Conservation (phyloP, 2,888 invertebrate genomes). For the Ephialtes manifestator region DNA sequence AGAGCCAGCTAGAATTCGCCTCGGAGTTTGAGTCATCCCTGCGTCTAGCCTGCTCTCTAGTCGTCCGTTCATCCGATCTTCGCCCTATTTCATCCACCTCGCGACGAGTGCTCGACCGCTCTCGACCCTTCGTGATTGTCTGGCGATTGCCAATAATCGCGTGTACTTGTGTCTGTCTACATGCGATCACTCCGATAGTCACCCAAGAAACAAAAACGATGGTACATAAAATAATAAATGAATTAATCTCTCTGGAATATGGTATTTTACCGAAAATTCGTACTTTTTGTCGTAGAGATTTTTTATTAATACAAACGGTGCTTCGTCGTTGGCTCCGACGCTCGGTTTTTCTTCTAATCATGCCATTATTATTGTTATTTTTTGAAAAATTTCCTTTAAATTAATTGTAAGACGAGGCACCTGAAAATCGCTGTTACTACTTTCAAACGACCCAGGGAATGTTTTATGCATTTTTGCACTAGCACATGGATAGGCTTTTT, state of each 20-base stretch:
- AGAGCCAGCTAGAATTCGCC: conserved; percentile 59
- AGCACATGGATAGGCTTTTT: neutral
- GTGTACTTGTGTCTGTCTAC: conserved; percentile 77
- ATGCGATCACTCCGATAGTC: conserved; percentile 72
- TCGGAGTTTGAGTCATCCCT: conserved; percentile 62
- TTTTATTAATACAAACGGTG: neutral
- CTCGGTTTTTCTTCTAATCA: conserved; percentile 9
- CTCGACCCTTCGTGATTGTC: conserved; percentile 69
- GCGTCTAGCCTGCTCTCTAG: conserved; percentile 58
- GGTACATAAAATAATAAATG: conserved; percentile 70
- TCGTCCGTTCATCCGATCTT: conserved; percentile 79
- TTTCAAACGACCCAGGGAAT: conserved; percentile 3
- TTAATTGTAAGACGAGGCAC: conserved; percentile 12
- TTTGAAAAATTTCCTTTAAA: neutral
- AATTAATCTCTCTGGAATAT: conserved; percentile 59
- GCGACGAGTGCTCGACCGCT: conserved; percentile 73
- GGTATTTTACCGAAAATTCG: conserved; percentile 30
- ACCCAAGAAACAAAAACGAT: conserved; percentile 65
- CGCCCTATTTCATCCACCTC: conserved; percentile 82
- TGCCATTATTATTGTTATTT: conserved; percentile 4
- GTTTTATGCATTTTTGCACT: conserved; percentile 30
- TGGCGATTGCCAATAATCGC: conserved; percentile 77
- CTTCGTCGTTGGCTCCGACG: neutral
- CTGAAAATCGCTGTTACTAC: neutral
- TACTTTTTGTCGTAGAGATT: conserved; percentile 26